phyloP scores from a whole-genome alignment of 2,888 invertebrate genomes.

The Nemapogon koenigi region DNA sequence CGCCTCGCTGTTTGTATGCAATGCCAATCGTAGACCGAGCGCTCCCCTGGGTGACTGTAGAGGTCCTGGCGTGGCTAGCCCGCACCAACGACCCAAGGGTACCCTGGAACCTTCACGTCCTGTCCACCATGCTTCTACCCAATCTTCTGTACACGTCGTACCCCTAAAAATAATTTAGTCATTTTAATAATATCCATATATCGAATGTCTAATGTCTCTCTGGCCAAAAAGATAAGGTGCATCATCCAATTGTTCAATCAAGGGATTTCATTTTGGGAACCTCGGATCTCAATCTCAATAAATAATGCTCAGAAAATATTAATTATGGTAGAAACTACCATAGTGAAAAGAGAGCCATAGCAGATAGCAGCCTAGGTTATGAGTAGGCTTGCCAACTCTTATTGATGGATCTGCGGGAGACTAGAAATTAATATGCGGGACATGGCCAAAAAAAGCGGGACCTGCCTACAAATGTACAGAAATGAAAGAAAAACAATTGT shows the following conservation, averaged over 20 bases:
- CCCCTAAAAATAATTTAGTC: slow-evolving; percentile 49
- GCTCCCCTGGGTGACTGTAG: slow-evolving; percentile 91
- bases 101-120: slow-evolving; percentile 83
- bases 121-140: slow-evolving; percentile 92
- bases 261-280: neutral
- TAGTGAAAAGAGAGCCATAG: too few relatives aligned
- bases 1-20: slow-evolving; percentile 86
- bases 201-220: too few relatives aligned
- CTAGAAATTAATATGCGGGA: too few relatives aligned
- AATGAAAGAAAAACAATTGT: too few relatives aligned
- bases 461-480: too few relatives aligned
- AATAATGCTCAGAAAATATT: neutral
- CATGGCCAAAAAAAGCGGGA: too few relatives aligned
- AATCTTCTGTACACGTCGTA: slow-evolving; percentile 87
- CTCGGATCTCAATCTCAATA: neutral
- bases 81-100: slow-evolving; percentile 91
- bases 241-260: neutral
- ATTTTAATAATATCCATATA: too few relatives aligned
- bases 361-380: too few relatives aligned
- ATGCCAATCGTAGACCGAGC: slow-evolving; percentile 83
- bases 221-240: neutral
- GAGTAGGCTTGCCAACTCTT: too few relatives aligned
- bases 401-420: too few relatives aligned
- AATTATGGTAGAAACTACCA: too few relatives aligned
- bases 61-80: slow-evolving; percentile 90